Evolutionary conservation across 35 echinoderm and acorn worm species (phyloP), one percentile per base, ranked within the genome.

Genomic region (Chiridota heheva): DNA sequence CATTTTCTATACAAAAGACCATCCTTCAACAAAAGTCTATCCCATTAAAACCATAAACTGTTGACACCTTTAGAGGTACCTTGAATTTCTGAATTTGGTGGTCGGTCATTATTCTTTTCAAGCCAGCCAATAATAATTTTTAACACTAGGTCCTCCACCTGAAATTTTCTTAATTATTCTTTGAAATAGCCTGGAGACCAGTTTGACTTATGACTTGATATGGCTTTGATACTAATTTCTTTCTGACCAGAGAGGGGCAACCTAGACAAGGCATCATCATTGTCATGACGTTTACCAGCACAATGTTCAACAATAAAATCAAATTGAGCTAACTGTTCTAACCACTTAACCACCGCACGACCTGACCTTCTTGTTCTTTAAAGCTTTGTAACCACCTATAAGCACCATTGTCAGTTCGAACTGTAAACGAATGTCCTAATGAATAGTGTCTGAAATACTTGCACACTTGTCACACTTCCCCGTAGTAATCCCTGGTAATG

Each of bases 261-360:
- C 47, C 82, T 1, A 1, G 83, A 86, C 56, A 86, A 44, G 7
- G 83, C 83, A 64, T 86, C 83, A 15, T 37, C 83, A 76, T 86
- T 86, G 2, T 45, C 35, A 33, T 86, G 83, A n/a, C 46, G 36
- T 7, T 56, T 86, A 16, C 83, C 83, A 4, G 83, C 46, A 0
- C 74, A 53, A 60, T 78, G 74, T 15, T 63, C 20, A 3, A 58
- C 47, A 2, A 58, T 31, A 58, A 78, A 78, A 3, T 58, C 74
- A 36, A 29, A 78, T 13, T 31, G 3, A 2, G 15, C 40, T 10
- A 78, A 8, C 20, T 57, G 3, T 2, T 78, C 44, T 8, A 58
- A 4, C 74, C 74, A 78, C 2, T 26, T 8, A 58, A 4, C 74
- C 74, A 78, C 2, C 74, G 45, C 29, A 3, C 44, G 1, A 58